Conservation (phyloP, 2,113 vertebrate genomes). For the Rhinogobius similis region DNA sequence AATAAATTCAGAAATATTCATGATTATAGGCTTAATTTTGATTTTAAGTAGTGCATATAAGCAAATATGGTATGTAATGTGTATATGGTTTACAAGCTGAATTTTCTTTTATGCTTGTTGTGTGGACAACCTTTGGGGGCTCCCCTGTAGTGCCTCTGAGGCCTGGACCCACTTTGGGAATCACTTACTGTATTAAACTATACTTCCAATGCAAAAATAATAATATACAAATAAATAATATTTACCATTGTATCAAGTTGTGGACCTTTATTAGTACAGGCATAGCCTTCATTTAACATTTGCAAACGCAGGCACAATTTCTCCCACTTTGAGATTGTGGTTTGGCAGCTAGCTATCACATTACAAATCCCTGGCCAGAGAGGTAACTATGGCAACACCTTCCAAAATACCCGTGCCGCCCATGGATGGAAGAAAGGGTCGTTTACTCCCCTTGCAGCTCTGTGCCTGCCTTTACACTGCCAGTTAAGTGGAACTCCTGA, state of each 20-base stretch:
- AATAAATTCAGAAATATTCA: too few species aligned
- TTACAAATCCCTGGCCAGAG: conserved; percentile 78
- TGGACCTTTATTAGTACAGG: conserved; percentile 41
- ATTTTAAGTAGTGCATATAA: too few species aligned
- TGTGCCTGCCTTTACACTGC: conserved; percentile 61
- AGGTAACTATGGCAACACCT: conserved; percentile 78
- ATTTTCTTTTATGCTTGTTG: too few species aligned
- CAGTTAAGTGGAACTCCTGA: conserved; percentile 76
- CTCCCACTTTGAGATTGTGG: conserved; percentile 75
- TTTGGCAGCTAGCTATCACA: conserved; percentile 76
- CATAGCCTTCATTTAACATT: conserved; percentile 70
- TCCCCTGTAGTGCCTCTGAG: too few species aligned
- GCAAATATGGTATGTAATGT: too few species aligned
- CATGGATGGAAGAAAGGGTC: conserved; percentile 70
- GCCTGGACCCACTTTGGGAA: too few species aligned
- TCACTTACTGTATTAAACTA: too few species aligned
- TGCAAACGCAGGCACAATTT: conserved; percentile 75
- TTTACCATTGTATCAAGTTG: conserved; percentile 18
- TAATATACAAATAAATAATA: neutral
- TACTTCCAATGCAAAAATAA: neutral
- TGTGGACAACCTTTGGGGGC: too few species aligned
- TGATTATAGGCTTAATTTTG: too few species aligned
- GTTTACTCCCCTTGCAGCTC: conserved; percentile 64
- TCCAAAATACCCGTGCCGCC: conserved; percentile 79
- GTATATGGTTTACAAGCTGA: too few species aligned